Evolutionary conservation across 1,140 invertebrate genomes (phyloP), one percentile per base, ranked within the genome.

Genomic region (Drosophila rhopaloa): DNA sequence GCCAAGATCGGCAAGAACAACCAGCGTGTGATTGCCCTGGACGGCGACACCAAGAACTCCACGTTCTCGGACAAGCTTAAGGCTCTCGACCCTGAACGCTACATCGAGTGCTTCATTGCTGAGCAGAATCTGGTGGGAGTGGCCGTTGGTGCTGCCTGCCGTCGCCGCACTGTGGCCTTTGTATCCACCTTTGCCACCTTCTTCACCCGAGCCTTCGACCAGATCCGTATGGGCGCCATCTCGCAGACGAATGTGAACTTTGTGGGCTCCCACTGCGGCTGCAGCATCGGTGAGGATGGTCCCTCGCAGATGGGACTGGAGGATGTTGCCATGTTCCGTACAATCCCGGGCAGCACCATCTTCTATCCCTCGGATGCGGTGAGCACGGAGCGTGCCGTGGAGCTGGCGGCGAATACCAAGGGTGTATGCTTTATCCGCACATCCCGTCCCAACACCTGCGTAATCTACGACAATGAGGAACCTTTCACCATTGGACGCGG

Each of bases 271-370:
- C 99, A 99, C 93, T 98, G 97, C 93, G 99, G 99, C 59, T 96
- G 99, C 29, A 98, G 97, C 79, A 97, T 97, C 91, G 98, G 98
- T 53, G 98, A 99, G 93, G 98, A 99, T 94, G 99, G 99, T 5
- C 98, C 99, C n/a, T 98, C 97, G 53, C 99, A 99, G 94, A 99
- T 99, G 99, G 99, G 97, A 46, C 93, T 99, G 0, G 99, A 99
- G 94, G 99, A 99, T 93, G 93, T 99, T 41, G 97, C 98, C 0
- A 95, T 99, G 95, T 99, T 99, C 95, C 95, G 99, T 55, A 92
- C 96, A 10, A 95, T 99, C 76, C 98, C 98, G 40, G 96, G 96
- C 46, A 95, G 96, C 62, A 99, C 98, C 3, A 96, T 99, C 0
- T 99, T 99, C 93, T 99, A 99, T 92, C 99, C 99, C 13, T 95